phyloP scores from a whole-genome alignment of 2,797 vertebrate genomes.

The Gymnoscopelus microlampas region DNA sequence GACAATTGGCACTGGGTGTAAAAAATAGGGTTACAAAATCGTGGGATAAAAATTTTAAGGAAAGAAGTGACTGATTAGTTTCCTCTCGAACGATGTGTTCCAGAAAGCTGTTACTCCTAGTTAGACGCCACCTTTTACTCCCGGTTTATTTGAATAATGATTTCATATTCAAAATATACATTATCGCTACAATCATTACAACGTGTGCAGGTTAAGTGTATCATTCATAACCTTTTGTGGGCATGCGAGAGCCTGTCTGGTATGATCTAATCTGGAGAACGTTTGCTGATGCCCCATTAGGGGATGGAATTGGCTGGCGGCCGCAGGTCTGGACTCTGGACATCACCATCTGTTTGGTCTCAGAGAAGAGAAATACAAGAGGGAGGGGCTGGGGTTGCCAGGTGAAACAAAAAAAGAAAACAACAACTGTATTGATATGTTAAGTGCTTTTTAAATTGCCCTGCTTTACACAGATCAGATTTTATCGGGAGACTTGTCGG shows the following conservation, averaged over 20 bases:
- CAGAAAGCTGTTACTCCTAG: too few relatives aligned
- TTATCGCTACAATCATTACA: slow-evolving; percentile 33
- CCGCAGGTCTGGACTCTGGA: slow-evolving; percentile 43
- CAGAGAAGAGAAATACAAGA: slow-evolving; percentile 22
- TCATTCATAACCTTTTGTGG: slow-evolving; percentile 40
- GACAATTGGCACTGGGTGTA: too few relatives aligned
- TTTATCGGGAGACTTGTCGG: too few relatives aligned
- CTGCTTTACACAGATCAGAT: too few relatives aligned
- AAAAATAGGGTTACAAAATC: too few relatives aligned
- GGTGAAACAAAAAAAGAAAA: slow-evolving; percentile 8
- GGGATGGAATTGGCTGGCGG: slow-evolving; percentile 53
- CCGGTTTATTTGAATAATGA: slow-evolving; percentile 21
- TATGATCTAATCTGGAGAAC: slow-evolving; percentile 18
- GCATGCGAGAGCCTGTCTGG: slow-evolving; percentile 17
- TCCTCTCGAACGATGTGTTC: too few relatives aligned
- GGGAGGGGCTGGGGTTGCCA: neutral
- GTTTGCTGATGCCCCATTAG: slow-evolving; percentile 52
- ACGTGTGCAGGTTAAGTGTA: slow-evolving; percentile 39
- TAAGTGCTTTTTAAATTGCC: neutral
- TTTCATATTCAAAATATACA: slow-evolving; percentile 26
- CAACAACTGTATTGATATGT: slow-evolving; percentile 11
- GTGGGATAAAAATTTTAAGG: too few relatives aligned
- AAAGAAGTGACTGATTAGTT: too few relatives aligned
- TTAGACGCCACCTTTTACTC: too few relatives aligned
- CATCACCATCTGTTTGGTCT: slow-evolving; percentile 62